These are phyloP conservation scores for Pseudorasbora parva DNA, from an alignment of 2,113 vertebrate genomes.

Conservation along the genomic window DNA sequence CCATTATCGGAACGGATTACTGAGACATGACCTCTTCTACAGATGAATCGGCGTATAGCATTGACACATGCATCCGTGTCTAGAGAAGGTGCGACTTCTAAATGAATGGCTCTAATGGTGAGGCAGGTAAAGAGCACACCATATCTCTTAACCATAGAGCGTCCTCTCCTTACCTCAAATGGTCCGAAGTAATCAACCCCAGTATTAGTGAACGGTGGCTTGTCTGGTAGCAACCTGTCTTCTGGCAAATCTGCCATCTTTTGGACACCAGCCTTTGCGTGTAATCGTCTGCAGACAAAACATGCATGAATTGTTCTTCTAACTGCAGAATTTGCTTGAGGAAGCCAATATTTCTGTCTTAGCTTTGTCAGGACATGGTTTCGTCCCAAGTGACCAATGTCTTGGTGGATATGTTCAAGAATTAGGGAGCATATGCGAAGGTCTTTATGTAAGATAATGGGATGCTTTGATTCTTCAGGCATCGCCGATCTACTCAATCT, in stretches of 20 bases:
- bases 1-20: not conserved
- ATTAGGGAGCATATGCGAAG: not conserved
- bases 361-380: not conserved
- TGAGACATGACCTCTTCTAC: conserved; percentile 2
- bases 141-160: not conserved
- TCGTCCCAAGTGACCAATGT: not conserved
- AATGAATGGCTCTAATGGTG: not conserved
- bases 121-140: not conserved
- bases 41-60: not conserved
- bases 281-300: not conserved
- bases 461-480: not conserved
- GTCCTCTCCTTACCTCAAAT: not conserved
- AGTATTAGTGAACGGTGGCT: not conserved
- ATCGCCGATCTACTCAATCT: too few species aligned
- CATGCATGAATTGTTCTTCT: not conserved
- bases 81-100: not conserved
- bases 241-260: not conserved
- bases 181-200: not conserved
- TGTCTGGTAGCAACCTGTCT: not conserved
- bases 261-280: not conserved
- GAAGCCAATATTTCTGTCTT: not conserved
- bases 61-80: not conserved
- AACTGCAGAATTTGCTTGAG: not conserved
- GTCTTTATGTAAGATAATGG: not conserved
- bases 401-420: not conserved